Percentiles rank a stretch among this genome's conserved stretches.
phyloP scores from a whole-genome alignment of 2,113 vertebrate species.

The Axis porcinus region DNA sequence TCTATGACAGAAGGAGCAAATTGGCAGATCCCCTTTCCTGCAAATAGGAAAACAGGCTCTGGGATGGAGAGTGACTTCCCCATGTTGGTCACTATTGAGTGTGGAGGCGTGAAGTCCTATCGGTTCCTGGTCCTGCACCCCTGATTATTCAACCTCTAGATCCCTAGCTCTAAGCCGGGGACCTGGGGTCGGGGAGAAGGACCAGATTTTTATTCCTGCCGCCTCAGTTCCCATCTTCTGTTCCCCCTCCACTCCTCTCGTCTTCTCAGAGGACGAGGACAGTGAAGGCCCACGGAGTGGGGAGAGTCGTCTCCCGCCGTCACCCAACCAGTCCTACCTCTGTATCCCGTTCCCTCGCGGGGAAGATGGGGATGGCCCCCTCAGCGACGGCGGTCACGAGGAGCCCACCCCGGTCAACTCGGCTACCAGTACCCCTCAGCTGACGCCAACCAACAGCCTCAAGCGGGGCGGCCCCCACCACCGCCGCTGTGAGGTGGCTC shows the following conservation, averaged over 20 bases:
- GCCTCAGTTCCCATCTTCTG: neutral
- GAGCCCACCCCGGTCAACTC: conserved; percentile 86
- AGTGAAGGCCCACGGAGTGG: conserved; percentile 82
- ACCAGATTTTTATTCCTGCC: neutral
- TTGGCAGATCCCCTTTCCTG: neutral
- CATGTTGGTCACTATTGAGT: neutral
- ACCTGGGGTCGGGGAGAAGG: neutral
- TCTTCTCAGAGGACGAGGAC: conserved; percentile 90
- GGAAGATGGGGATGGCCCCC: conserved; percentile 85
- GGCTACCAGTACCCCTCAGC: conserved; percentile 86
- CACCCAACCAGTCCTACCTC: conserved; percentile 93
- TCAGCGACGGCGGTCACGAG: conserved; percentile 81
- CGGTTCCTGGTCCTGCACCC: neutral
- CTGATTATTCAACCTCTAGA: neutral
- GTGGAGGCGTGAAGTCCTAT: neutral
- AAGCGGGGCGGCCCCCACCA: conserved; percentile 85
- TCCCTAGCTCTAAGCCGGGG: neutral
- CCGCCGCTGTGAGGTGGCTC: conserved; percentile 89
- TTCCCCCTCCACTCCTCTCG: neutral
- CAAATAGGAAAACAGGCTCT: neutral
- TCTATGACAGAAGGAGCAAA: neutral
- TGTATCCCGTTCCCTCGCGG: conserved; percentile 91
- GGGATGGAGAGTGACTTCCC: neutral
- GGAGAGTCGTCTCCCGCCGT: conserved; percentile 78
- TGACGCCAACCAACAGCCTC: conserved; percentile 88